A percentile compares a stretch with the other conserved stretches of the same genome.
These are phyloP conservation scores for Pangasius sanitwongsei DNA, from an alignment of 2,797 vertebrate species.

Conservation along the genomic window DNA sequence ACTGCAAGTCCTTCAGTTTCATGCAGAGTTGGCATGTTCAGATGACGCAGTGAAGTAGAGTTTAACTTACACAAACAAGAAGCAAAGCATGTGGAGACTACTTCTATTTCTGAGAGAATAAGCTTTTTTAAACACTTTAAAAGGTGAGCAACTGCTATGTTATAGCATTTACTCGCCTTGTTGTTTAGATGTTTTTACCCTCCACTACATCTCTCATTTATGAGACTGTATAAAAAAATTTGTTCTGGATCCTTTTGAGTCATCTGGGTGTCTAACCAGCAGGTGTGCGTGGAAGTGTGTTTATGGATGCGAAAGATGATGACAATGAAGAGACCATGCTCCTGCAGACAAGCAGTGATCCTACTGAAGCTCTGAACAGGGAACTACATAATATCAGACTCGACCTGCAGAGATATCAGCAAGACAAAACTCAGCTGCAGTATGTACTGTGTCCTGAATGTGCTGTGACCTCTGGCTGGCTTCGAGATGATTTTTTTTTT, in stretches of 20 bases:
- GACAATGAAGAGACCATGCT: slow-evolving; percentile 36
- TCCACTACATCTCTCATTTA: not conserved
- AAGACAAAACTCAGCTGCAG: slow-evolving; percentile 83
- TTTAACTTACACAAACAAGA: not conserved
- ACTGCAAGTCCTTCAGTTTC: not conserved
- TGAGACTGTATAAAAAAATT: not conserved
- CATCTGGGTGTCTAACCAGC: not conserved
- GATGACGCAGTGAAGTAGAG: not conserved
- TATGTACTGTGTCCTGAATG: slow-evolving; percentile 57
- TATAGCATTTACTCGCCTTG: no score
- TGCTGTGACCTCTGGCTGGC: not conserved
- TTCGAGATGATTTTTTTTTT: not conserved
- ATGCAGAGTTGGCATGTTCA: not conserved
- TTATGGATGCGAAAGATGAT: slow-evolving; percentile 28
- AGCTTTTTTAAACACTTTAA: not conserved
- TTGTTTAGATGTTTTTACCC: not conserved
- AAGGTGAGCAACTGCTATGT: not conserved
- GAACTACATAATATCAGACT: slow-evolving; percentile 82
- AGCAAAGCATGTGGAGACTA: not conserved
- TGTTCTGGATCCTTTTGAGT: not conserved
- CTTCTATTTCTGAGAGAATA: not conserved
- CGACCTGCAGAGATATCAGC: slow-evolving; percentile 82
- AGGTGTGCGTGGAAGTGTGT: slow-evolving; percentile 43
- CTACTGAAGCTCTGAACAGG: slow-evolving; percentile 65
- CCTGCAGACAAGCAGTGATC: slow-evolving; percentile 40